These are phyloP conservation scores for Desoria tigrina DNA, from an alignment of 2,888 invertebrate species.

Conservation along the genomic window DNA sequence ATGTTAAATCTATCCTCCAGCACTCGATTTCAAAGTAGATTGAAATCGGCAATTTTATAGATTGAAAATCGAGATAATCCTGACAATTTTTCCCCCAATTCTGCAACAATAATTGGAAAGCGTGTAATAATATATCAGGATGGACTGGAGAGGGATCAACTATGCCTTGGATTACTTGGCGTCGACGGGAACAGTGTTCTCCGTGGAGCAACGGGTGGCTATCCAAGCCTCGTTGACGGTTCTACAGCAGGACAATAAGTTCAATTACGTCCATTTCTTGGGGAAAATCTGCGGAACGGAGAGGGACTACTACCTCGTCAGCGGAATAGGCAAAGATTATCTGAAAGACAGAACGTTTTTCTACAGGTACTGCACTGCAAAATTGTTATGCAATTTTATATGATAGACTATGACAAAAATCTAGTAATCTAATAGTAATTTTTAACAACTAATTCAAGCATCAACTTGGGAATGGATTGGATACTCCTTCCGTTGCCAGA, in stretches of 20 bases:
- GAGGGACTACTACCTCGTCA: too few species aligned
- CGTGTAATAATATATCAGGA: constrained; percentile 55
- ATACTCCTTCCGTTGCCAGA: constrained; percentile 43
- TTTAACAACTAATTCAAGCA: constrained; percentile 21
- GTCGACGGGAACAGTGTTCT: constrained; percentile 69
- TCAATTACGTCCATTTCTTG: constrained; percentile 79
- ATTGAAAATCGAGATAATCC: too few species aligned
- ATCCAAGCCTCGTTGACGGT: constrained; percentile 76
- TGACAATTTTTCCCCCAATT: too few species aligned
- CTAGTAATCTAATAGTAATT: background rate
- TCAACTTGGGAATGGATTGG: constrained; percentile 48
- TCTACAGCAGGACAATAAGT: constrained; percentile 82
- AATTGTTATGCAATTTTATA: too few species aligned
- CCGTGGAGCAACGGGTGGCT: constrained; percentile 68
- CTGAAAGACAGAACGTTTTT: too few species aligned
- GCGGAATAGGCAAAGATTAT: too few species aligned
- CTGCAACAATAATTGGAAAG: too few species aligned
- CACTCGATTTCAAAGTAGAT: too few species aligned
- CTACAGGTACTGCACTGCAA: too few species aligned
- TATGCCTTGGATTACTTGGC: constrained; percentile 63
- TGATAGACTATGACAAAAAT: too few species aligned
- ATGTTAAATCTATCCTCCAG: too few species aligned
- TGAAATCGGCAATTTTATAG: too few species aligned
- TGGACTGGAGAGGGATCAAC: constrained; percentile 63
- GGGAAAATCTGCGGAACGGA: constrained; percentile 76